Conservation (phyloP, 2,113 vertebrate species). For the Ictalurus furcatus region DNA sequence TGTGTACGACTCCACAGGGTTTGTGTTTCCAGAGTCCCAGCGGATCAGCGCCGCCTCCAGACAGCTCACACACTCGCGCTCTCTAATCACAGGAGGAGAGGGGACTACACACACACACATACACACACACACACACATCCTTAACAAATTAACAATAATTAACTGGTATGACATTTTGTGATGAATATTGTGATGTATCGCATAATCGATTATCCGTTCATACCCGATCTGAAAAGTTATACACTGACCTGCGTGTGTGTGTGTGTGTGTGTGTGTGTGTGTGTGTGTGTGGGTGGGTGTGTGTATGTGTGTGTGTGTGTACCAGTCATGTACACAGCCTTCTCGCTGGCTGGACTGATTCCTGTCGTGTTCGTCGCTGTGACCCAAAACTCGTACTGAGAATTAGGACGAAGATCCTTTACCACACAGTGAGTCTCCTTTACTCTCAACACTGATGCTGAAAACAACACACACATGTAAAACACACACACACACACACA, state of each 20-base stretch:
- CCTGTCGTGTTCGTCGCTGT: conserved; percentile 88
- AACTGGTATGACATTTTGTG: background rate
- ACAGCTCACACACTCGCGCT: conserved; percentile 78
- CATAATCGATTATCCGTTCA: background rate
- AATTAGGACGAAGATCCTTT: conserved; percentile 80
- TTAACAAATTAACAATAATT: background rate
- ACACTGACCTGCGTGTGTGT: background rate
- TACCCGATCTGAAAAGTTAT: background rate
- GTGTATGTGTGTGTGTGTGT: conserved; percentile 42
- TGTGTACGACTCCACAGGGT: conserved; percentile 91
- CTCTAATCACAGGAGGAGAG: conserved; percentile 75
- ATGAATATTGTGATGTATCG: background rate
- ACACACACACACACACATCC: background rate
- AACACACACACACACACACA: conserved; percentile 23
- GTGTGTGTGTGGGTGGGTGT: conserved; percentile 25
- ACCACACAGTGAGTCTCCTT: conserved; percentile 92
- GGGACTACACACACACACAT: conserved; percentile 76
- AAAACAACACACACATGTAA: conserved; percentile 10
- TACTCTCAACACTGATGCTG: conserved; percentile 78
- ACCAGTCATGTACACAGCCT: conserved; percentile 89
- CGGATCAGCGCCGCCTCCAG: conserved; percentile 82
- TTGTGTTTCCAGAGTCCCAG: conserved; percentile 89
- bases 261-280: conserved; percentile 26
- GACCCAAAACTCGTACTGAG: conserved; percentile 95
- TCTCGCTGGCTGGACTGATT: conserved; percentile 85